A percentile compares a stretch with the other conserved stretches of the same genome.
phyloP scores from a whole-genome alignment of 1,140 invertebrate genomes.

The Drosophila nigromelanica region DNA sequence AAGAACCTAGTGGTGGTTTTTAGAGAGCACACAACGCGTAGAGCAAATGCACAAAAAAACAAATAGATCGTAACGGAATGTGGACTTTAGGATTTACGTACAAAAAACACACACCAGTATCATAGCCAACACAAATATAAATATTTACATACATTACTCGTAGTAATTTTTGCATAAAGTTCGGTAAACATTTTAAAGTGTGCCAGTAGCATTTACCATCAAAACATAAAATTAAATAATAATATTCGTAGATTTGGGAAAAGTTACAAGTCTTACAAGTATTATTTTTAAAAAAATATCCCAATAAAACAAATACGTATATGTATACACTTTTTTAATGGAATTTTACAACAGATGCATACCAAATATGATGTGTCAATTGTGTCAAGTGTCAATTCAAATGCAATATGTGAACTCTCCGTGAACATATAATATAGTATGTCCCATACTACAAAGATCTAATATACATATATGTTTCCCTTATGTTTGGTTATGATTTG shows the following conservation, averaged over 20 bases:
- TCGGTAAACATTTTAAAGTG: slow-evolving; percentile 52
- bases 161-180: slow-evolving; percentile 51
- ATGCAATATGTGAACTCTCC: slow-evolving; percentile 11
- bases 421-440: not conserved
- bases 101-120: slow-evolving; percentile 33
- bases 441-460: not conserved
- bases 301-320: slow-evolving; percentile 19
- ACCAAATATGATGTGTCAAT: not conserved
- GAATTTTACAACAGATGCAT: slow-evolving; percentile 51
- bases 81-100: slow-evolving; percentile 3
- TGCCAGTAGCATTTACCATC: slow-evolving; percentile 48
- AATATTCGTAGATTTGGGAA: slow-evolving; percentile 45
- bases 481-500: slow-evolving; percentile 9
- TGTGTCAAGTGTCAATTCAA: slow-evolving; percentile 52
- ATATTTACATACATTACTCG: slow-evolving; percentile 36
- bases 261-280: slow-evolving; percentile 66
- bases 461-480: not conserved
- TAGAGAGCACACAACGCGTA: slow-evolving; percentile 4
- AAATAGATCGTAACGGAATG: not conserved
- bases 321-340: slow-evolving; percentile 64
- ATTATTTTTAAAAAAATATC: slow-evolving; percentile 48
- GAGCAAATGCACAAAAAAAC: slow-evolving; percentile 33
- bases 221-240: slow-evolving; percentile 9
- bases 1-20: slow-evolving; percentile 3
- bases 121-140: slow-evolving; percentile 22